Evolutionary conservation across 2,888 invertebrate species (phyloP), one percentile per base, ranked within the genome.

Genomic region (Hedya salicella): DNA sequence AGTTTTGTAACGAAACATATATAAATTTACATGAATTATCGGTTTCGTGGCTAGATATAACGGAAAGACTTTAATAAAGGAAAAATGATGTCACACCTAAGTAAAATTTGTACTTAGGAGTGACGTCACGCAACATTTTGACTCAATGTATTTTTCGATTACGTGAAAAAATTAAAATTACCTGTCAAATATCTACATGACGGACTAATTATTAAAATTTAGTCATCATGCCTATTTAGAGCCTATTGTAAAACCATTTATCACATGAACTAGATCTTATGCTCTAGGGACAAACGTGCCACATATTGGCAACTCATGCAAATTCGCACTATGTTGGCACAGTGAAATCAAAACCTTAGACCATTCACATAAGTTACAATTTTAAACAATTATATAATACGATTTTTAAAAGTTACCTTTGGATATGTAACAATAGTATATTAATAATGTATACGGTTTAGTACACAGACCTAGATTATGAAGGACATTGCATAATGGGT

Each of bases 401-500:
- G 25, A 1, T n/a, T 30, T 40, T 42, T 6, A 17, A 17, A 44
- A 44, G 13, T n/a, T 4, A 9, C 6, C n/a, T n/a, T n/a, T 14
- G 16, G 5, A 21, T 46, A 46, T 21, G 11, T 49, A 25, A 62
- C 62, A 67, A 62, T 50, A 67, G 50, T 32, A 25, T 36, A 62
- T 62, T 42, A 56, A 62, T 56, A 25, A 63, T 56, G n/a, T 25
- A 63, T 36, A 42, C 44, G 44, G 44, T 44, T 16, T 16, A 14
- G 19, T 16, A 21, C 39, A 16, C 42, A n/a, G 50, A 54, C 42
- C 60, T 52, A 50, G 19, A 46, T 68, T 50, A 32, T 39, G 39
- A 60, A 61, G 64, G 66, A 42, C 60, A 21, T 30, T 32, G 32
- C 40, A 53, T 59, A 65, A 65, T 57, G 44, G 42, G 16, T 21